Evolutionary conservation across 2,113 vertebrate species (phyloP), one percentile per base, ranked within the genome.

Genomic region (Lophochroa leadbeateri): DNA sequence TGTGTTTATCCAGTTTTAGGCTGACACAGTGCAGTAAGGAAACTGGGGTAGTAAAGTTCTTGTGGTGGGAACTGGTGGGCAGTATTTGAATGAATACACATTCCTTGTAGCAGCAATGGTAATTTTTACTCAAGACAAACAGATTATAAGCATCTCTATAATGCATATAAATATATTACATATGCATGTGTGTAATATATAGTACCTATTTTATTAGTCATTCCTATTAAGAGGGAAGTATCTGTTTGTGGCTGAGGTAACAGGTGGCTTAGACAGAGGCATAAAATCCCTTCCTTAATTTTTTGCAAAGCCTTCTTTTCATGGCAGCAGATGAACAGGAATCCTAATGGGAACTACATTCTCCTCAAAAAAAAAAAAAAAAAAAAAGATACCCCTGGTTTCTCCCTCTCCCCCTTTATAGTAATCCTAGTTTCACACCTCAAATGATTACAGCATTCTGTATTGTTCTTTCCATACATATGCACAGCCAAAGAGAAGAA

Each of bases 401-500:
- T 83, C 64, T 57, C 29, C 31, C 46, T 11, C 71, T 71, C 25
- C 25, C 19, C 57, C 23, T 64, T 90, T 69, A 82, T 12, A 87
- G n/a, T 81, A 94, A 95, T 75, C 55, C 44, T 81, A 70, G 33
- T 95, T 94, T 94, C 80, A 93, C 84, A 79, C 63, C 82, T 93
- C 41, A 97, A 96, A 97, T 93, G 49, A 97, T 94, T 92, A 91
- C 76, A 76, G 64, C 87, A 82, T 70, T 94, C 74, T 95, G 47
- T n/a, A 88, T 23, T 91, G 87, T 91, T 92, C 61, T 85, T 72
- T 86, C 69, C 39, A 84, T 52, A 94, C 49, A 94, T 61, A 93
- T 29, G 43, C 50, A 86, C 37, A 82, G 74, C 75, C 71, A 80
- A 86, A 93, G 63, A 68, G 49, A 78, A 94, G 82, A 91, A 80